A percentile compares a stretch with the other conserved stretches of the same genome.
phyloP scores from a whole-genome alignment of 2,888 invertebrate genomes.

The Drosophila ezoana region DNA sequence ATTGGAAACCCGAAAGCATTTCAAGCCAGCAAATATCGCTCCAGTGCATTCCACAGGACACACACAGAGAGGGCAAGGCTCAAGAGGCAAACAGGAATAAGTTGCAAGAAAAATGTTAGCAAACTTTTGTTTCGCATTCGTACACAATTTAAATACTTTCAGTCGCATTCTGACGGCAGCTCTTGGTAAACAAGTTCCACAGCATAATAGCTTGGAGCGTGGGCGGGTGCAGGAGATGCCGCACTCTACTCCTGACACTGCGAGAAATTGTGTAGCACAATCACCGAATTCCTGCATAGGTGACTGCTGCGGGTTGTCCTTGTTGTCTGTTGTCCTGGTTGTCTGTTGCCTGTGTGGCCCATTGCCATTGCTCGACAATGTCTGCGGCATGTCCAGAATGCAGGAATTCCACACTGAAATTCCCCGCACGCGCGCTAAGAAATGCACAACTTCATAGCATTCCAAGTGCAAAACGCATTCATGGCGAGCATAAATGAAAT shows the following conservation, averaged over 20 bases:
- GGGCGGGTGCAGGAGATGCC: slow-evolving; percentile 1
- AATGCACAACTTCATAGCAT: slow-evolving; percentile 79
- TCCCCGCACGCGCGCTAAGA: slow-evolving; percentile 77
- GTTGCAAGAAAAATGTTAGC: slow-evolving; percentile 65
- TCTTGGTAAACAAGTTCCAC: slow-evolving; percentile 57
- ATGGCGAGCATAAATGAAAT: slow-evolving; percentile 77
- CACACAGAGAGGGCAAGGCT: not conserved
- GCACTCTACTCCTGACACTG: slow-evolving; percentile 46
- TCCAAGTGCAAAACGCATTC: slow-evolving; percentile 75
- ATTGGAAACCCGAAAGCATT: slow-evolving; percentile 62
- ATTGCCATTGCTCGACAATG: slow-evolving; percentile 59
- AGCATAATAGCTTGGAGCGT: slow-evolving; percentile 17
- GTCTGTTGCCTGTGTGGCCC: not conserved
- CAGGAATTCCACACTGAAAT: slow-evolving; percentile 77
- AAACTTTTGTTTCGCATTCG: slow-evolving; percentile 68
- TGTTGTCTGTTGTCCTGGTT: not conserved
- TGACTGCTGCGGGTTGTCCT: slow-evolving; percentile 28
- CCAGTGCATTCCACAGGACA: slow-evolving; percentile 32
- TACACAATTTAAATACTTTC: slow-evolving; percentile 75
- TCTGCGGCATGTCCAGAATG: slow-evolving; percentile 75
- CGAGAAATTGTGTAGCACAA: slow-evolving; percentile 62
- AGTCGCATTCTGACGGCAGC: slow-evolving; percentile 53
- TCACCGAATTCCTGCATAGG: slow-evolving; percentile 55
- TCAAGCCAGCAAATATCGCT: slow-evolving; percentile 43
- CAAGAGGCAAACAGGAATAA: slow-evolving; percentile 8